Evolutionary conservation across 1,140 invertebrate species (phyloP).

Genomic region (Trinorchestia longiramus): DNA sequence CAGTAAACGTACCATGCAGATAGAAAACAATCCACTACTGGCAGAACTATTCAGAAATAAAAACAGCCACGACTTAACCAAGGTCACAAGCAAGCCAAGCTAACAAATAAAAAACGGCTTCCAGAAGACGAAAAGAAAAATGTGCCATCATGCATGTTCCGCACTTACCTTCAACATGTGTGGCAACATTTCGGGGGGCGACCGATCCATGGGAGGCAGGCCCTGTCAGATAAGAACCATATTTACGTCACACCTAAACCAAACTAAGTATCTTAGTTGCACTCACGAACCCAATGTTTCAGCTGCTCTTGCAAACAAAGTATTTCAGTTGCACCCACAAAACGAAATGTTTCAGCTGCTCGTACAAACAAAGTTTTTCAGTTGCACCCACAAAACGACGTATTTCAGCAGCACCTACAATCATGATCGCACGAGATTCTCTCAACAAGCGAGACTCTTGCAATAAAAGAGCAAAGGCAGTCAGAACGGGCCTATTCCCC

Average conservation of each 20-base stretch:
- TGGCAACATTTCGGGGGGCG: constrained; percentile 34
- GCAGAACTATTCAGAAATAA: not conserved
- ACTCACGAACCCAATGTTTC: too few species aligned
- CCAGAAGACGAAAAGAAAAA: too few species aligned
- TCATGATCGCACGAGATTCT: not conserved
- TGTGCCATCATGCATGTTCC: too few species aligned
- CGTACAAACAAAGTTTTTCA: too few species aligned
- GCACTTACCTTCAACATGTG: constrained; percentile 40
- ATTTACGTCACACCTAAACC: not conserved
- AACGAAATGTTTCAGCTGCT: too few species aligned
- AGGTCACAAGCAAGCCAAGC: not conserved
- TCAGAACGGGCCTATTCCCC: not conserved
- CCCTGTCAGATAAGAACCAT: not conserved
- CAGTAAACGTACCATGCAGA: not conserved
- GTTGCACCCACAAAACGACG: too few species aligned
- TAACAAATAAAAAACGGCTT: not conserved
- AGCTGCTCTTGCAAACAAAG: not conserved
- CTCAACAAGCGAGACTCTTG: not conserved
- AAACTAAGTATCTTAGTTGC: not conserved
- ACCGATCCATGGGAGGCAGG: constrained; percentile 17
- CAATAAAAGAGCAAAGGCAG: not conserved
- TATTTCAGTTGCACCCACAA: too few species aligned
- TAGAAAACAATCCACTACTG: not conserved
- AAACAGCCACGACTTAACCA: not conserved
- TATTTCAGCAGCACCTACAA: not conserved